phyloP scores from a whole-genome alignment of 2,888 invertebrate species.

The Pandemis corylana region DNA sequence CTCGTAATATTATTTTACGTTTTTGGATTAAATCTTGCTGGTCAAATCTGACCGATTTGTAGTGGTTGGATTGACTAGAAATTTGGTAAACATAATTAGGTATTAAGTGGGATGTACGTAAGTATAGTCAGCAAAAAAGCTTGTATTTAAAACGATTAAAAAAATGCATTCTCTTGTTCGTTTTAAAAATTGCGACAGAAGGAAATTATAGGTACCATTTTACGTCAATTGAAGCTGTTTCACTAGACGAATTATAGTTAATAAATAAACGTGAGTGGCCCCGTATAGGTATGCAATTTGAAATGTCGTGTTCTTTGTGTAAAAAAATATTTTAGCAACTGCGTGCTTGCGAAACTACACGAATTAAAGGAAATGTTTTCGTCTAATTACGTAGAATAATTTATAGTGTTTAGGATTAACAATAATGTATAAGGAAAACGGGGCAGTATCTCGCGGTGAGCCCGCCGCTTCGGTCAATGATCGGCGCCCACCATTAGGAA shows the following conservation, averaged over 20 bases:
- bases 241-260: not conserved
- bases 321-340: not conserved
- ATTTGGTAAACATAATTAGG: too few relatives aligned
- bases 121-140: too few relatives aligned
- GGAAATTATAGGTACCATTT: not conserved
- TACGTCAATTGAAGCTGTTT: not conserved
- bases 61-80: too few relatives aligned
- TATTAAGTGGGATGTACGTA: too few relatives aligned
- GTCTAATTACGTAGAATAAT: not conserved
- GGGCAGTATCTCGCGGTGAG: conserved; percentile 28
- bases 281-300: not conserved
- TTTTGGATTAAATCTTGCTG: too few relatives aligned
- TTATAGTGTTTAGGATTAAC: not conserved
- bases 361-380: too few relatives aligned
- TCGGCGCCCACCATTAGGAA: conserved; percentile 77
- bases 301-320: not conserved
- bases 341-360: not conserved
- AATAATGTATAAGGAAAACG: conserved; percentile 24
- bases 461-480: conserved; percentile 67
- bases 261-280: too few relatives aligned
- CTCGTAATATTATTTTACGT: too few relatives aligned
- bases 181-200: conserved; percentile 4
- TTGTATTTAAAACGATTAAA: too few relatives aligned
- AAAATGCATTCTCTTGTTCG: not conserved
- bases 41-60: too few relatives aligned